Percentiles rank a stretch among this genome's conserved stretches.
phyloP scores from a whole-genome alignment of 2,888 invertebrate species.

The Dascillus cervinus region DNA sequence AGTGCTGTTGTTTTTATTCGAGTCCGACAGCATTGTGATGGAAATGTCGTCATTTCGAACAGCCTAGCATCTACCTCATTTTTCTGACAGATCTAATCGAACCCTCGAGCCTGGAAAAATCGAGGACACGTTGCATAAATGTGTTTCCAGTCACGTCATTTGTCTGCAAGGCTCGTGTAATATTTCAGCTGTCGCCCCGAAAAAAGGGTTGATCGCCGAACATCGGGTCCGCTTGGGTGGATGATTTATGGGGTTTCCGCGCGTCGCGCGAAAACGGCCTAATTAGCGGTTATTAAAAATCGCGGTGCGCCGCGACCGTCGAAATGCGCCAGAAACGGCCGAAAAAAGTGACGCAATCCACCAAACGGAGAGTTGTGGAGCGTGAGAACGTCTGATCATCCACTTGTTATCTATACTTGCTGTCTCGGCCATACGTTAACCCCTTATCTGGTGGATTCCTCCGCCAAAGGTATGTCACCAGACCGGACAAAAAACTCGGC shows the following conservation, averaged over 20 bases:
- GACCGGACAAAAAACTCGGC: conserved; percentile 36
- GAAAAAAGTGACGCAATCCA: no score
- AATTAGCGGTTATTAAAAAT: no score
- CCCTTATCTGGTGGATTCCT: conserved; percentile 39
- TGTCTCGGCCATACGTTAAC: conserved; percentile 40
- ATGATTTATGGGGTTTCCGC: conserved; percentile 13
- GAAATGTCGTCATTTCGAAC: conserved; percentile 42
- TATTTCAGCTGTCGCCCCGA: conserved; percentile 30
- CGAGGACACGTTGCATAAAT: conserved; percentile 14
- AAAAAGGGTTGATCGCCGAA: conserved; percentile 29
- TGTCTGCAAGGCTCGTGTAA: conserved; percentile 26
- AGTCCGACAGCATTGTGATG: conserved; percentile 42
- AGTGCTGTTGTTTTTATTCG: conserved; percentile 41
- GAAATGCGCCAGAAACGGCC: no score
- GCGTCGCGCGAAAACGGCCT: conserved; percentile 1
- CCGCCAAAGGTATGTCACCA: conserved; percentile 40
- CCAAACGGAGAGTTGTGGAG: no score
- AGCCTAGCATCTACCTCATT: conserved; percentile 21
- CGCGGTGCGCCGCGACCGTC: no score
- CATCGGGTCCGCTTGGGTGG: no score
- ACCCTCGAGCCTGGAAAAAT: conserved; percentile 3
- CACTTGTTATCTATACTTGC: conserved; percentile 35
- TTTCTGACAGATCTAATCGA: conserved; percentile 3
- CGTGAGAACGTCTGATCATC: conserved; percentile 37
- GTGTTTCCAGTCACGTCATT: conserved; percentile 30